Percentiles rank a stretch among this genome's conserved stretches.
These are phyloP conservation scores for Nephila pilipes DNA, from an alignment of 1,140 invertebrate genomes.

Conservation along the genomic window DNA sequence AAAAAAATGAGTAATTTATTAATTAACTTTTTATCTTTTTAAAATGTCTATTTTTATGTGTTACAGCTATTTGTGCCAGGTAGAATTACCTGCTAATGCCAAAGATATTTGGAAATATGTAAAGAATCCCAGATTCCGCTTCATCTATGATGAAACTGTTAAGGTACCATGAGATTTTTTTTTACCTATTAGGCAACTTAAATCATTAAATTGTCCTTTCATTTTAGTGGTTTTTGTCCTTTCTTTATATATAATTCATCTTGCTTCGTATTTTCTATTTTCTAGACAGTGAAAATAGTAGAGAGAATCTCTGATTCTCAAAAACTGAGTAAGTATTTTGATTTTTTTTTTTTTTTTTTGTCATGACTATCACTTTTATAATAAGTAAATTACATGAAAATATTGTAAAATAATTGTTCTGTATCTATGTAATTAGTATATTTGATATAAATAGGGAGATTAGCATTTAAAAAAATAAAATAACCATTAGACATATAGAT, in stretches of 20 bases:
- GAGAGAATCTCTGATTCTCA: conserved; percentile 69
- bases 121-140: conserved; percentile 69
- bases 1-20: not conserved
- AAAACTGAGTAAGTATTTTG: conserved; percentile 52
- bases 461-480: too few relatives aligned
- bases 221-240: not conserved
- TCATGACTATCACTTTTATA: not conserved
- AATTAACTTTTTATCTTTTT: not conserved
- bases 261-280: not conserved
- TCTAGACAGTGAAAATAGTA: conserved; percentile 63
- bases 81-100: conserved; percentile 10
- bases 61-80: conserved; percentile 60
- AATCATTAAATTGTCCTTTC: not conserved
- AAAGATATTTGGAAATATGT: conserved; percentile 67
- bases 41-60: not conserved
- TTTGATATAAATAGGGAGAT: too few relatives aligned
- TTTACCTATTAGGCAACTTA: not conserved
- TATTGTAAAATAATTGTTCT: too few relatives aligned
- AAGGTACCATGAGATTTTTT: conserved; percentile 45
- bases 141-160: conserved; percentile 72
- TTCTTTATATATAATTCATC: not conserved
- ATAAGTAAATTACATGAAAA: too few relatives aligned
- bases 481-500: too few relatives aligned
- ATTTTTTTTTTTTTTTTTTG: not conserved
- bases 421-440: too few relatives aligned